phyloP scores from a whole-genome alignment of 2,797 vertebrate genomes.

The Sparus aurata region DNA sequence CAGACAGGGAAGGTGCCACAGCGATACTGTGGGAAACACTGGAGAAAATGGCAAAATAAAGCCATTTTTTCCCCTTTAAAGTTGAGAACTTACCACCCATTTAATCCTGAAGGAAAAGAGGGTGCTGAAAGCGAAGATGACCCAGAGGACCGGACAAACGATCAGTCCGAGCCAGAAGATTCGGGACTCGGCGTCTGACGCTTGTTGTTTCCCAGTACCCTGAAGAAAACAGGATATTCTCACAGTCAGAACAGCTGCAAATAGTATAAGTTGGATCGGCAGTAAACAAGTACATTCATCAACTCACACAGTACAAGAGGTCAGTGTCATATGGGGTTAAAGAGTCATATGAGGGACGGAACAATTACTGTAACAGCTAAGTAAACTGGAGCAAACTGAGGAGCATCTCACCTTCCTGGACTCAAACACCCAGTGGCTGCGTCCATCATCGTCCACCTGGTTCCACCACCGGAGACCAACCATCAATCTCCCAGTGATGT shows the following conservation, averaged over 20 bases:
- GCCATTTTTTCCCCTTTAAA: not conserved
- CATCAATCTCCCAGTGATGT: conserved; percentile 94
- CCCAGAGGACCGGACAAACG: conserved; percentile 92
- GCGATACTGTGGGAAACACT: not conserved
- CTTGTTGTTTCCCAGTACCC: conserved; percentile 72
- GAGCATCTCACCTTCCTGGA: conserved; percentile 88
- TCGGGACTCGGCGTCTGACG: conserved; percentile 89
- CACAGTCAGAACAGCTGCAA: conserved; percentile 52
- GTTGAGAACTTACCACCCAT: conserved; percentile 92
- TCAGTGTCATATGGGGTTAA: conserved; percentile 14
- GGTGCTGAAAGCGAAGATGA: conserved; percentile 92
- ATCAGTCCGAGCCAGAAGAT: conserved; percentile 97
- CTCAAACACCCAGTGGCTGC: conserved; percentile 96
- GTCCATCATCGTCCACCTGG: conserved; percentile 96
- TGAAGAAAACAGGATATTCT: conserved; percentile 73
- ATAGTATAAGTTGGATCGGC: not conserved
- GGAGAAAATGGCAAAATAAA: not conserved
- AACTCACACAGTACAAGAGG: conserved; percentile 3
- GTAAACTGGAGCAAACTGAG: not conserved
- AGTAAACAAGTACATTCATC: conserved; percentile 14
- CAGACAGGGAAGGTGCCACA: not conserved
- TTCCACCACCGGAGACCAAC: conserved; percentile 98
- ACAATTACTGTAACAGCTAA: not conserved
- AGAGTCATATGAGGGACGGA: not conserved
- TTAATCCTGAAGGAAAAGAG: conserved; percentile 94